phyloP scores from a whole-genome alignment of 1,140 invertebrate species.

The Drosophila busckii region DNA sequence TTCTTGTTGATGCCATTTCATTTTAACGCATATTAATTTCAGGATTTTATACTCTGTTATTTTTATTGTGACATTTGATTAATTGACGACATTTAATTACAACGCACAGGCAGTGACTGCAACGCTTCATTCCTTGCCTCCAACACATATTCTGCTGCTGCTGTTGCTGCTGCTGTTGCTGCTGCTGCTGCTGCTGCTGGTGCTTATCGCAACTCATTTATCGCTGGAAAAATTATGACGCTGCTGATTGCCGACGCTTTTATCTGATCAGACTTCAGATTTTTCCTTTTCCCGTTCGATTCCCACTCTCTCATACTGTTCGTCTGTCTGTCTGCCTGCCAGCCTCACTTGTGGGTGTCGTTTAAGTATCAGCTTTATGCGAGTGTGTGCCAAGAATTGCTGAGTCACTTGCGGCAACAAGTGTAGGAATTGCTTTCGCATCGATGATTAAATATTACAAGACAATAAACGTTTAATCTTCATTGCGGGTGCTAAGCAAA shows the following conservation, averaged over 20 bases:
- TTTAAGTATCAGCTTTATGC: constrained; percentile 55
- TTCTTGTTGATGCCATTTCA: constrained; percentile 69
- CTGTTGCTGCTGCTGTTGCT: constrained; percentile 5
- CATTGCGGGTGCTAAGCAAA: constrained; percentile 63
- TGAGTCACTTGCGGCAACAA: constrained; percentile 69
- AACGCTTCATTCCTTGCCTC: neutral
- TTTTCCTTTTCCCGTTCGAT: neutral
- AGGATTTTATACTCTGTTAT: constrained; percentile 76
- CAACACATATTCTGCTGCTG: neutral
- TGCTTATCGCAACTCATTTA: constrained; percentile 78
- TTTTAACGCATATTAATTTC: constrained; percentile 78
- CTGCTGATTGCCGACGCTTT: constrained; percentile 71
- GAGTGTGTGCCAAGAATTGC: constrained; percentile 41
- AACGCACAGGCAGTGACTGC: constrained; percentile 25
- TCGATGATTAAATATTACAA: constrained; percentile 72
- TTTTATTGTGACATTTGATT: constrained; percentile 79
- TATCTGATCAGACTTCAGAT: constrained; percentile 52
- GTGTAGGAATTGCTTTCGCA: constrained; percentile 45
- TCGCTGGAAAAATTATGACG: constrained; percentile 78
- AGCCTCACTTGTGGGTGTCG: constrained; percentile 41
- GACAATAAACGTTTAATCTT: constrained; percentile 72
- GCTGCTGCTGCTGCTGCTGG: too few relatives aligned
- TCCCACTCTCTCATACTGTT: neutral
- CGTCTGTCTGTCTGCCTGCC: neutral
- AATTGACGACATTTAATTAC: constrained; percentile 79